These are phyloP conservation scores for Eleutherodactylus coqui DNA, from an alignment of 2,797 vertebrate genomes.

Conservation along the genomic window DNA sequence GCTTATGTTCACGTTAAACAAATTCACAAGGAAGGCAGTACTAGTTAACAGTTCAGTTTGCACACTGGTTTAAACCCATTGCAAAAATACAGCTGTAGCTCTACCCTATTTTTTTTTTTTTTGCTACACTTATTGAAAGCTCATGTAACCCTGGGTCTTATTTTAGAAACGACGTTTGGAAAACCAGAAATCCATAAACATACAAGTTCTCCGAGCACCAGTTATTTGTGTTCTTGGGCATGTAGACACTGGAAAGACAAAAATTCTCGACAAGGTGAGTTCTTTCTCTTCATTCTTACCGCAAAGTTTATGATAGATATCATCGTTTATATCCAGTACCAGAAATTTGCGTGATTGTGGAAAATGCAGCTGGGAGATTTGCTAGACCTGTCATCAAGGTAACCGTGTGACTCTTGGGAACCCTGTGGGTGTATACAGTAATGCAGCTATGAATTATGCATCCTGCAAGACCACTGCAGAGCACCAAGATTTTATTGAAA, in stretches of 20 bases:
- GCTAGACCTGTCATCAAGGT: background rate
- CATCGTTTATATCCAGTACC: background rate
- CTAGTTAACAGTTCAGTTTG: background rate
- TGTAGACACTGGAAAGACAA: constrained; percentile 97
- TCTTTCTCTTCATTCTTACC: background rate
- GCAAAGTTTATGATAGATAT: background rate
- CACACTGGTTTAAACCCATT: background rate
- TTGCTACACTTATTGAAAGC: background rate
- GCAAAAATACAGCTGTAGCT: background rate
- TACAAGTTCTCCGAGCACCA: constrained; percentile 85
- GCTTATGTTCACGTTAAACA: background rate
- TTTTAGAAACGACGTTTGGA: constrained; percentile 89
- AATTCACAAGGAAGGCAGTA: no score
- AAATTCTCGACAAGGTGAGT: constrained; percentile 96
- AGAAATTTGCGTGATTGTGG: background rate
- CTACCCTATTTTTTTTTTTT: background rate
- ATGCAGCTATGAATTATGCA: background rate
- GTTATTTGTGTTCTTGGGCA: constrained; percentile 98
- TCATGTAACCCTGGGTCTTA: background rate
- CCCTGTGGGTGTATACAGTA: background rate
- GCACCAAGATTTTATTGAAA: no score
- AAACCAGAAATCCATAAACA: constrained; percentile 87
- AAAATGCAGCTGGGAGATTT: background rate
- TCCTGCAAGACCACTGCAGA: no score
- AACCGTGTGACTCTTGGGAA: background rate